A percentile compares a stretch with the other conserved stretches of the same genome.
These are phyloP conservation scores for Epistrophe grossulariae DNA, from an alignment of 2,888 invertebrate genomes.

Conservation along the genomic window DNA sequence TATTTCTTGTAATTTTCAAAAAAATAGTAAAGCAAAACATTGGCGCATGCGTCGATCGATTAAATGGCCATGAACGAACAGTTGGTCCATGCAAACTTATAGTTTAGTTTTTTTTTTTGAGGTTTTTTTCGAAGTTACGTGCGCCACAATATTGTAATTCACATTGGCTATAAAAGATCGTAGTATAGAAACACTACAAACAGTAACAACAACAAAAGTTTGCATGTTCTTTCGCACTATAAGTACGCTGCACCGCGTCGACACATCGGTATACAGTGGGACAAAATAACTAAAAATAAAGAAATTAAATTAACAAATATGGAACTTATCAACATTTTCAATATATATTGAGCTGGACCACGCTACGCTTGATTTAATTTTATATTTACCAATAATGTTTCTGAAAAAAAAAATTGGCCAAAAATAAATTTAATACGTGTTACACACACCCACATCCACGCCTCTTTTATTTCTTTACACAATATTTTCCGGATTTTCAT, in stretches of 20 bases:
- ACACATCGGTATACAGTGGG: neutral
- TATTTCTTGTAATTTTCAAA: conserved; percentile 32
- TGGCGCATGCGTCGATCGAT: conserved; percentile 73
- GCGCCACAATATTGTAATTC: conserved; percentile 56
- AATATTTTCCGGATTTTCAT: too few relatives aligned
- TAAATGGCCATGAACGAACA: conserved; percentile 66
- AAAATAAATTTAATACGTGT: too few relatives aligned
- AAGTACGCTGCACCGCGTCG: neutral
- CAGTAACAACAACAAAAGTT: conserved; percentile 21
- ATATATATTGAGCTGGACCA: too few relatives aligned
- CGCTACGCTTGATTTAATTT: too few relatives aligned
- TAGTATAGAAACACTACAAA: neutral
- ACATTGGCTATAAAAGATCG: conserved; percentile 31
- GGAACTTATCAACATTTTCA: too few relatives aligned
- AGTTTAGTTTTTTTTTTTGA: neutral
- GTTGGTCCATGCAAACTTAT: conserved; percentile 37
- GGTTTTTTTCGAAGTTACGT: conserved; percentile 29
- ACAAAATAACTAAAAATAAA: neutral
- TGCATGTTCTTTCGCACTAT: conserved; percentile 63
- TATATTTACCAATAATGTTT: too few relatives aligned
- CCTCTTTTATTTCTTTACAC: too few relatives aligned
- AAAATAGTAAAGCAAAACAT: conserved; percentile 28
- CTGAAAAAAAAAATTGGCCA: too few relatives aligned
- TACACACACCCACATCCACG: too few relatives aligned
- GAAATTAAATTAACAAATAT: too few relatives aligned